Percentiles rank a stretch among this genome's conserved stretches.
These are phyloP conservation scores for Scartelaos histophorus DNA, from an alignment of 2,113 vertebrate genomes.

Conservation along the genomic window DNA sequence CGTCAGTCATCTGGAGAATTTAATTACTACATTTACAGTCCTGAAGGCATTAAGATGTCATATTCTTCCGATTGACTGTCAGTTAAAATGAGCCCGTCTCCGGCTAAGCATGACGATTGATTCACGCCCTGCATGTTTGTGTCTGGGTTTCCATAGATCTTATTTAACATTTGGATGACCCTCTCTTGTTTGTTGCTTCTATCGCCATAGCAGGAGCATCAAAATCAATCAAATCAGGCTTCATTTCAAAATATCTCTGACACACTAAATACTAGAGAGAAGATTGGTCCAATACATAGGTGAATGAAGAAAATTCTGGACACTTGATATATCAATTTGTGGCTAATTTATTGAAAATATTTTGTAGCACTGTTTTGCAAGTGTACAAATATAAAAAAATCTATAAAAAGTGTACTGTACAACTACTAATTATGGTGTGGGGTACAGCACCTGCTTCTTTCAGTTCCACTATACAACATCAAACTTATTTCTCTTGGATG, in stretches of 20 bases:
- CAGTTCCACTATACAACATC: too few relatives aligned
- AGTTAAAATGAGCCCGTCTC: conserved; percentile 22
- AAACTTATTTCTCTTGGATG: too few relatives aligned
- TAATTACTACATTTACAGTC: neutral
- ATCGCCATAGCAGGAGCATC: conserved; percentile 47
- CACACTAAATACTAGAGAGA: neutral
- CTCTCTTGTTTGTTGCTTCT: conserved; percentile 40
- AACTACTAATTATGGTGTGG: too few relatives aligned
- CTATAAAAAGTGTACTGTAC: too few relatives aligned
- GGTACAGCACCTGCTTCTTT: too few relatives aligned
- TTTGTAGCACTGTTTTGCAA: too few relatives aligned
- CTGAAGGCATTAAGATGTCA: neutral
- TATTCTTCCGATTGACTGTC: conserved; percentile 8
- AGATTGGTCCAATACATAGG: neutral
- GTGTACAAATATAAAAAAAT: too few relatives aligned
- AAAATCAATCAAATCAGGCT: conserved; percentile 3
- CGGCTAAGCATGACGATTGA: conserved; percentile 8
- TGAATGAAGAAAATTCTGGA: neutral
- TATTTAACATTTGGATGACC: conserved; percentile 30
- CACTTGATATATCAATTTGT: neutral
- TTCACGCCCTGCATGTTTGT: conserved; percentile 7
- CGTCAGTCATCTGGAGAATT: neutral
- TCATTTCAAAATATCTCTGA: conserved; percentile 3
- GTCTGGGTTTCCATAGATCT: conserved; percentile 4
- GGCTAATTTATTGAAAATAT: neutral